Conservation (phyloP, 2,797 vertebrate genomes). For the Salmo trutta region DNA sequence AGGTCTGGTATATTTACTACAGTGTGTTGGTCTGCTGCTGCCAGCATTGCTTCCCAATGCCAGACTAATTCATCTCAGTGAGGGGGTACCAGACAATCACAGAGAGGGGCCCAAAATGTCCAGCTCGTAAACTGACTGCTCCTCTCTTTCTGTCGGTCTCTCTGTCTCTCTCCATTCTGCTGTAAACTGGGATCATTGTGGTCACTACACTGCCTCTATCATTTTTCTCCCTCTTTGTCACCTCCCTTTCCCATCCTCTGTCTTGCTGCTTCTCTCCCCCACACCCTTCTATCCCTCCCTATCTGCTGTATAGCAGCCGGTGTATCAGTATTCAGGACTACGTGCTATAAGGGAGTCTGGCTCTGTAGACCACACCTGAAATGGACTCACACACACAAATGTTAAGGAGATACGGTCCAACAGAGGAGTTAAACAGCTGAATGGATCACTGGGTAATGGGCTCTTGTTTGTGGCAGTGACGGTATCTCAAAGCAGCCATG, state of each 20-base stretch:
- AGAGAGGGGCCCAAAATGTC: not conserved
- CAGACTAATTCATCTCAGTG: too few species aligned
- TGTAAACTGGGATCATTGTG: not conserved
- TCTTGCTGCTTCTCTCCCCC: not conserved
- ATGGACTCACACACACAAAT: not conserved
- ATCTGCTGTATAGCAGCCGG: not conserved
- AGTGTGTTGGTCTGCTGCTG: too few species aligned
- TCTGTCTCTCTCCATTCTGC: not conserved
- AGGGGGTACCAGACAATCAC: not conserved
- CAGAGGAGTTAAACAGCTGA: constrained; percentile 24
- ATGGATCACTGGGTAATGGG: constrained; percentile 43
- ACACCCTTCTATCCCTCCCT: not conserved
- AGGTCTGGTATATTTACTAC: too few species aligned
- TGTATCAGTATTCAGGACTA: constrained; percentile 10
- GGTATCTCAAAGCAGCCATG: constrained; percentile 32
- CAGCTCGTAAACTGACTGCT: not conserved
- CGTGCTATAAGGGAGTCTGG: not conserved
- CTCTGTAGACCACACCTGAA: not conserved
- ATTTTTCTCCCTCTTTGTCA: too few species aligned
- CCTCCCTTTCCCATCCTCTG: not conserved
- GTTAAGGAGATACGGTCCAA: constrained; percentile 22
- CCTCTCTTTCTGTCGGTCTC: not conserved
- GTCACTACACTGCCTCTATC: not conserved
- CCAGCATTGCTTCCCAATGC: too few species aligned
- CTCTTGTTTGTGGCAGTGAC: constrained; percentile 36